Conservation (phyloP, 1,140 invertebrate genomes). For the Hetaerina americana region DNA sequence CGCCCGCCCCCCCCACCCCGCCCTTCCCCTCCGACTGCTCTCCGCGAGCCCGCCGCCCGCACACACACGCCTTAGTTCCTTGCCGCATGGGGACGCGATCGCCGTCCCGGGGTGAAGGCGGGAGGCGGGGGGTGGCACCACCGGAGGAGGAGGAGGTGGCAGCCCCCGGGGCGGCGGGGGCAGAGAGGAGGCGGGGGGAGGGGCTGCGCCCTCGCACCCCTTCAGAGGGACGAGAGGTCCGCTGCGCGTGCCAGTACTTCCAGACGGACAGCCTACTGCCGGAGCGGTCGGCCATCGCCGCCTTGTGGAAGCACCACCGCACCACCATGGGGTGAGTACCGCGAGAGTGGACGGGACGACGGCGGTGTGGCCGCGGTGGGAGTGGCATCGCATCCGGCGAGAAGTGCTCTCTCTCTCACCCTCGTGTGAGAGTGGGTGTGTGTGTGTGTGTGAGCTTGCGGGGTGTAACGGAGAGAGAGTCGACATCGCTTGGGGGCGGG, state of each 20-base stretch:
- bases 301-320: conserved; percentile 32
- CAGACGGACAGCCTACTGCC: conserved; percentile 61
- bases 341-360: too few relatives aligned
- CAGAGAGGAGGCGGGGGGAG: neutral
- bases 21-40: neutral
- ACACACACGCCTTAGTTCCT: too few relatives aligned
- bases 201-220: neutral
- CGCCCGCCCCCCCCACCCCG: neutral
- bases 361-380: too few relatives aligned
- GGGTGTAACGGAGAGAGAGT: too few relatives aligned
- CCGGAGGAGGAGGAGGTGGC: neutral
- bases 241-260: conserved; percentile 72
- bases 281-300: conserved; percentile 48
- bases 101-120: neutral
- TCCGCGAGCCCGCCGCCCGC: neutral
- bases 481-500: too few relatives aligned
- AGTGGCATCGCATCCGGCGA: too few relatives aligned
- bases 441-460: too few relatives aligned
- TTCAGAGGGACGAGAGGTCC: conserved; percentile 43
- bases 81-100: neutral
- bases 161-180: neutral
- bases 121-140: too few relatives aligned
- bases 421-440: too few relatives aligned
- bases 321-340: conserved; percentile 27
- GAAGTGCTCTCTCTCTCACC: too few relatives aligned